Percentiles rank a stretch among this genome's conserved stretches.
Conservation (phyloP, 2,797 vertebrate genomes). For the Onychomys arenicola region DNA sequence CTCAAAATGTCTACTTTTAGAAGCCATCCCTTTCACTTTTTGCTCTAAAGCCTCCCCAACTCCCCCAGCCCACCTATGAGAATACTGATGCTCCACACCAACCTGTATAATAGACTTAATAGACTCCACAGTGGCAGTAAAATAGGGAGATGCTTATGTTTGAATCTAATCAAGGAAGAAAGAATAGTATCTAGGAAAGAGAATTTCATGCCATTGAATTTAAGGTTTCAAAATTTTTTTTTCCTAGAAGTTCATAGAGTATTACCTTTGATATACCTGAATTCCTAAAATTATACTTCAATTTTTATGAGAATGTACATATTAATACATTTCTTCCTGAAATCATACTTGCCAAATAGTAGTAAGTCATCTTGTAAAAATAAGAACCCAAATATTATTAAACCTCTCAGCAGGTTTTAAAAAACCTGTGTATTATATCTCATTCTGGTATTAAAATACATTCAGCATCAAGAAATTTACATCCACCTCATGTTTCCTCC, state of each 20-base stretch:
- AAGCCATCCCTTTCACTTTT: neutral
- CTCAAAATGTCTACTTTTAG: neutral
- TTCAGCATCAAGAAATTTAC: constrained; percentile 60
- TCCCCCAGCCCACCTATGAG: neutral
- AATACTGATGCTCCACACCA: neutral
- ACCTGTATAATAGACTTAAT: neutral
- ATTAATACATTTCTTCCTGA: neutral
- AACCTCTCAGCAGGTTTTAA: constrained; percentile 11
- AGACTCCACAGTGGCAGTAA: neutral
- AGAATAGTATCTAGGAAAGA: neutral
- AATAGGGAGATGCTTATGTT: neutral
- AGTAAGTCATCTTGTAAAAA: constrained; percentile 39
- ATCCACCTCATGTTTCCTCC: constrained; percentile 69
- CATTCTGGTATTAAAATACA: constrained; percentile 37
- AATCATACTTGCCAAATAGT: neutral
- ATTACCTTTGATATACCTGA: constrained; percentile 29
- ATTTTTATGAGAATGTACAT: constrained; percentile 33
- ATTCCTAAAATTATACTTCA: constrained; percentile 48
- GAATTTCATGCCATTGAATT: neutral
- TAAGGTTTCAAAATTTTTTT: constrained; percentile 1
- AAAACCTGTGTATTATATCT: neutral
- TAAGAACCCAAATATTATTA: constrained; percentile 24
- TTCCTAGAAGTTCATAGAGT: constrained; percentile 18
- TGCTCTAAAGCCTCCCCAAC: neutral
- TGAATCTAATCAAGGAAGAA: constrained; percentile 16